Evolutionary conservation across 1,140 invertebrate species (phyloP).

Genomic region (Drosophila virilis): DNA sequence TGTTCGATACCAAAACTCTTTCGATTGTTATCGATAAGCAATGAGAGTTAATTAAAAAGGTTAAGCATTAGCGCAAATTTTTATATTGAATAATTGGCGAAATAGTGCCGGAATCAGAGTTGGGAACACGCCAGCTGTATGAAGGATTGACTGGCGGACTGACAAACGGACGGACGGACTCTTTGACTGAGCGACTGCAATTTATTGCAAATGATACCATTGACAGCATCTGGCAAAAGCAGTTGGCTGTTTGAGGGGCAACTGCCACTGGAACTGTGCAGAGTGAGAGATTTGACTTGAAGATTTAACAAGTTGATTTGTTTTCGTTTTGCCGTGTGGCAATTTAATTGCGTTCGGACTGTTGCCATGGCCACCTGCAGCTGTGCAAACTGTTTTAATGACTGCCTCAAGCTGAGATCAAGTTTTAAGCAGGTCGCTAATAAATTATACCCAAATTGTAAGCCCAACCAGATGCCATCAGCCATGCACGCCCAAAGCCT

Average conservation of each 20-base stretch:
- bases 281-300: neutral
- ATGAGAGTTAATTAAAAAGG: neutral
- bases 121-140: neutral
- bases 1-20: no score
- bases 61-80: no score
- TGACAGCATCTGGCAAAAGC: conserved; percentile 1
- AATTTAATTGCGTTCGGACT: conserved; percentile 18
- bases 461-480: conserved; percentile 43
- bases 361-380: conserved; percentile 6
- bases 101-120: neutral
- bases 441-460: conserved; percentile 60
- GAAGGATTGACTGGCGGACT: neutral
- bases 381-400: conserved; percentile 27
- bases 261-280: neutral
- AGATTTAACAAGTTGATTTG: neutral
- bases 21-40: neutral
- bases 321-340: neutral
- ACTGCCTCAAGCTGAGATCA: conserved; percentile 26
- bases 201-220: conserved; percentile 7
- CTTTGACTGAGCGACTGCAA: neutral
- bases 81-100: neutral
- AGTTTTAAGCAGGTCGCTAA: conserved; percentile 53
- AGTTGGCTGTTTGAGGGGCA: neutral
- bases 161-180: neutral
- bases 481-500: conserved; percentile 70